Evolutionary conservation across 2,888 invertebrate species (phyloP), one percentile per base, ranked within the genome.

Genomic region (Julus scanicus): DNA sequence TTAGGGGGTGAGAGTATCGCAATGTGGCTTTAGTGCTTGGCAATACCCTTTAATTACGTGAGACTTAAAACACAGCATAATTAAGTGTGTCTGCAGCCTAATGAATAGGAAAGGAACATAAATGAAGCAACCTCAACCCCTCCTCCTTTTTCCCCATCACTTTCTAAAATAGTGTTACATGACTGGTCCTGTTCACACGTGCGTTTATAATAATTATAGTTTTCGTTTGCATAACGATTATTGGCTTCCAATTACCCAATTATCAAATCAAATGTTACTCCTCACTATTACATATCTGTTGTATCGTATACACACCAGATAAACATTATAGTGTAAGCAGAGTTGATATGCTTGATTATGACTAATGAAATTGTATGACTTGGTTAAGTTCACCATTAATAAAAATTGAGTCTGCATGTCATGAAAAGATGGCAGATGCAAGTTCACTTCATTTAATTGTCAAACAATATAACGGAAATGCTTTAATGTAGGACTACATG

Each of bases 11-110:
- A 80, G 80, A 80, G 37, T 80, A 80, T 80, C 80, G 37, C 80
- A 37, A 80, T 80, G 80, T 80, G 37, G 37, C 37, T 80, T 80
- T 37, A 80, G 29, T 80, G 80, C 37, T 80, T 37, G 80, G 29
- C 80, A 80, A 80, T 11, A 37, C 80, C 80, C 80, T 37, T 80
- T 80, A 80, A 80, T 80, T 80, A 80, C 37, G 80, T 80, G 80
- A 80, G 80, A 80, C 80, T 80, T 80, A 80, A 80, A 80, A 80
- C 80, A 37, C 80, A 80, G 80, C 80, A 37, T 80, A 80, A 80
- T 80, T 80, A 80, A 80, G 80, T 37, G 37, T 80, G 80, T 80
- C 80, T 80, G 80, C 13, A 37, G 80, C 80, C 37, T 80, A 80
- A 80, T 80, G 80, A 80, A 80, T 80, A 37, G 80, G 80, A 80